Percentiles rank a stretch among this genome's conserved stretches.
phyloP scores from a whole-genome alignment of 2,113 vertebrate species.

The Chinchilla lanigera region DNA sequence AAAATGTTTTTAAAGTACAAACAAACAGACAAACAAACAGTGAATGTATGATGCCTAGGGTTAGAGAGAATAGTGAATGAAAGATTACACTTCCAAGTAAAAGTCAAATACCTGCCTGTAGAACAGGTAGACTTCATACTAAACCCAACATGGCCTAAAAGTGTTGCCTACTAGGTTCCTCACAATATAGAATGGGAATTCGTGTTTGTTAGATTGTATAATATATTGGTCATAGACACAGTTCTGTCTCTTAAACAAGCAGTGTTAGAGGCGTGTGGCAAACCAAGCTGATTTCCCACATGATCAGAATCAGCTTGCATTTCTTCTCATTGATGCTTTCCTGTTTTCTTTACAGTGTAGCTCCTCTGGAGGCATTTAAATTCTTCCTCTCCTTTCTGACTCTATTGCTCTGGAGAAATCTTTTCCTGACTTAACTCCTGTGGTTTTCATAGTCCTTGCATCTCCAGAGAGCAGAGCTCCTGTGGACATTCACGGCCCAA shows the following conservation, averaged over 20 bases:
- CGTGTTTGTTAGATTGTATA: background rate
- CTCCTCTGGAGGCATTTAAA: background rate
- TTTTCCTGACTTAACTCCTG: background rate
- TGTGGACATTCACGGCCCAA: background rate
- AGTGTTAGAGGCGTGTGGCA: background rate
- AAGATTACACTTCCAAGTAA: background rate
- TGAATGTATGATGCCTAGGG: background rate
- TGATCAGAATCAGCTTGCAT: constrained; percentile 8
- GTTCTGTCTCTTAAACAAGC: background rate
- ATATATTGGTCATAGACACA: background rate
- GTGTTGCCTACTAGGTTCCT: background rate
- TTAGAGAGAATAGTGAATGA: constrained; percentile 16
- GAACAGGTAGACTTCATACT: background rate
- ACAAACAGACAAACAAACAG: constrained; percentile 14
- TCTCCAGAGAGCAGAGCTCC: constrained; percentile 36
- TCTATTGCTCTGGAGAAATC: background rate
- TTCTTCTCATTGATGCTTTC: constrained; percentile 25
- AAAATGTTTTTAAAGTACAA: constrained; percentile 46
- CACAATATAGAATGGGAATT: background rate
- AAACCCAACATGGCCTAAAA: background rate
- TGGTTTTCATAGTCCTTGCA: background rate
- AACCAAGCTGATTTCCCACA: constrained; percentile 30
- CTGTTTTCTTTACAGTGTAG: background rate
- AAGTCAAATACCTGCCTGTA: background rate
- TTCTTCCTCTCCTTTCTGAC: background rate